Conservation (phyloP, 2,888 invertebrate genomes). For the Anthrax anthrax region DNA sequence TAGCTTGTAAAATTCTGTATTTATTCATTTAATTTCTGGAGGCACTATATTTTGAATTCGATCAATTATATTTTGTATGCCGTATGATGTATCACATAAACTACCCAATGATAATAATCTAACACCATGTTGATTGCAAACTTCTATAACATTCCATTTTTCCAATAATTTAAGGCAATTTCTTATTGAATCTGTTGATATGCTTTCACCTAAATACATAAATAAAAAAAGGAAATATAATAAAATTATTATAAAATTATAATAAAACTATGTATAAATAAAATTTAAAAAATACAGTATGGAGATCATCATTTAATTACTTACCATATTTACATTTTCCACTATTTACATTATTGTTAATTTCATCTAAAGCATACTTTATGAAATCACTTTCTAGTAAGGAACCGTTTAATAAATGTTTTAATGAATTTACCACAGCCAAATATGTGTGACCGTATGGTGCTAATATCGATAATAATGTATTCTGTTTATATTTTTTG, state of each 20-base stretch:
- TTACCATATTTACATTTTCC: slow-evolving; percentile 49
- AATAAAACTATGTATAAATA: too few species aligned
- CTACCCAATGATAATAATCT: slow-evolving; percentile 35
- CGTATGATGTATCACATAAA: slow-evolving; percentile 32
- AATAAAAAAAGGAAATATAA: too few species aligned
- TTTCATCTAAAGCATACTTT: slow-evolving; percentile 46
- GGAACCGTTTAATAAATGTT: slow-evolving; percentile 39
- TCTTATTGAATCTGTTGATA: slow-evolving; percentile 72
- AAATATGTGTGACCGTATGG: slow-evolving; percentile 65
- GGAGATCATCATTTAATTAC: slow-evolving; percentile 16
- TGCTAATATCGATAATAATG: slow-evolving; percentile 43
- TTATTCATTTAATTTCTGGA: not conserved
- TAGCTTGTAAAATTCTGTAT: too few species aligned
- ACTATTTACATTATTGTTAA: slow-evolving; percentile 46
- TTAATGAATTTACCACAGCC: slow-evolving; percentile 45
- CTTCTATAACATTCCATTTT: slow-evolving; percentile 64
- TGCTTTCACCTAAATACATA: slow-evolving; percentile 66
- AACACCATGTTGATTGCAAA: slow-evolving; percentile 32
- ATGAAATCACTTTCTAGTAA: slow-evolving; percentile 53
- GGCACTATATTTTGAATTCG: slow-evolving; percentile 27
- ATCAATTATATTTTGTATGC: slow-evolving; percentile 26
- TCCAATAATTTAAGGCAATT: slow-evolving; percentile 71
- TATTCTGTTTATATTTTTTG: slow-evolving; percentile 37
- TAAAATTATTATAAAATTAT: too few species aligned
- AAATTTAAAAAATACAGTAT: too few species aligned